A percentile compares a stretch with the other conserved stretches of the same genome.
Conservation (phyloP, 2,113 vertebrate species). For the Hemicordylus capensis region DNA sequence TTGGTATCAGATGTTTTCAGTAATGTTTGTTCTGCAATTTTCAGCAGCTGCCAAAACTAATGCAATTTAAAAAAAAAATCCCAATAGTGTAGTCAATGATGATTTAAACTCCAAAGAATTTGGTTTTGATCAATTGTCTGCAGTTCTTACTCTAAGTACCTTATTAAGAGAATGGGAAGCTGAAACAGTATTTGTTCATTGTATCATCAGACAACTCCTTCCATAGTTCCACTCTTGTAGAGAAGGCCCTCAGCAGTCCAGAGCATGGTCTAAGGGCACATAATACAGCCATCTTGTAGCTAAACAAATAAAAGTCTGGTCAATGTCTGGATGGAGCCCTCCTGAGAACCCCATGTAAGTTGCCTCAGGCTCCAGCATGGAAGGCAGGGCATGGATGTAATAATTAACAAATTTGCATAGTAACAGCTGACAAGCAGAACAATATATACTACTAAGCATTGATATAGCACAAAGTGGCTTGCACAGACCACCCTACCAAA, state of each 20-base stretch:
- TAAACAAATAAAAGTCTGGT: too few relatives aligned
- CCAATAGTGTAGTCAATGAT: not conserved
- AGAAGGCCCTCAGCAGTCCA: not conserved
- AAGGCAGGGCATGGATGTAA: too few relatives aligned
- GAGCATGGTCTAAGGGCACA: too few relatives aligned
- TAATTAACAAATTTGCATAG: too few relatives aligned
- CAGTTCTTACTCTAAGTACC: not conserved
- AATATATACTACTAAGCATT: not conserved
- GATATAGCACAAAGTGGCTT: too few relatives aligned
- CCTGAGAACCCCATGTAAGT: too few relatives aligned
- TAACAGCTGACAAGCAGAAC: not conserved
- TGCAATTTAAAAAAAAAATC: not conserved
- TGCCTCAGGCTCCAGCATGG: too few relatives aligned
- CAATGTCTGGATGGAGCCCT: too few relatives aligned
- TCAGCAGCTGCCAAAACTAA: conserved; percentile 1
- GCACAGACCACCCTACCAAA: not conserved
- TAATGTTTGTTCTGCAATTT: not conserved
- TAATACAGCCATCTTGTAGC: too few relatives aligned
- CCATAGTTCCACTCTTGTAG: not conserved
- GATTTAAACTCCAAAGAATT: conserved; percentile 17
- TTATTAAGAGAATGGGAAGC: not conserved
- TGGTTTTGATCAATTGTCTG: conserved; percentile 18
- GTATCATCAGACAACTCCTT: not conserved
- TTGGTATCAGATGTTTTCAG: not conserved
- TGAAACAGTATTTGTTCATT: not conserved